Evolutionary conservation across 2,797 vertebrate genomes (phyloP), one percentile per base, ranked within the genome.

Genomic region (Nannoperca australis): DNA sequence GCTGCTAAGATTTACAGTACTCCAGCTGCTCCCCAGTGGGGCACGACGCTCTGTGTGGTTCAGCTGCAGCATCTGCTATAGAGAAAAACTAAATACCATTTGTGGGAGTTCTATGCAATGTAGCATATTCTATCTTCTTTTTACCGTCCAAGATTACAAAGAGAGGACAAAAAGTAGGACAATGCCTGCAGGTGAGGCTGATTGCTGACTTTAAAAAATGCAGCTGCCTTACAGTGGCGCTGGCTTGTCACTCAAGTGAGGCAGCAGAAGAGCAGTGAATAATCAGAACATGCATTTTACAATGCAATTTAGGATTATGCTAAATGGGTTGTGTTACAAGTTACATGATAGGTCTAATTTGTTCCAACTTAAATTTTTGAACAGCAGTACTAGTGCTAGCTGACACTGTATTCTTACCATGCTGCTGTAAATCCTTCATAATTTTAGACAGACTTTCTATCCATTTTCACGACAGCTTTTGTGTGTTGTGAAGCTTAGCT

Each of bases 1-100:
- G 81, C 78, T 85, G 85, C 85, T 76, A 63, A 77, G 76, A 82
- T 85, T 87, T 86, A 88, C 85, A 87, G 83, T 87, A 59, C 2
- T 73, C 59, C 90, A 89, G 88, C 90, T 89, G 89, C 85, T 90
- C 70, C 82, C 80, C 77, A 61, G 65, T 59, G 76, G 87, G 76
- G 63, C 47, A 49, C 51, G 18, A 49, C 51, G 18, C 54, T 53
- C 51, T 60, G 51, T 44, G 76, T 11, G 71, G 2, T 14, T 75
- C 73, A 76, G 78, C 69, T 17, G 54, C 70, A 73, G 59, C 70
- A 54, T 82, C 78, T 70, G 75, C 36, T 64, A 10, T 7, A n/a
- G 27, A 76, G 50, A 40, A 64, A 70, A 44, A 30, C 27, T 51
- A 17, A 49, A 40, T 22, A 36, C 34, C 27, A 64, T 71, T 58